Conservation (phyloP, 1,140 invertebrate genomes). For the Mamestra configurata region DNA sequence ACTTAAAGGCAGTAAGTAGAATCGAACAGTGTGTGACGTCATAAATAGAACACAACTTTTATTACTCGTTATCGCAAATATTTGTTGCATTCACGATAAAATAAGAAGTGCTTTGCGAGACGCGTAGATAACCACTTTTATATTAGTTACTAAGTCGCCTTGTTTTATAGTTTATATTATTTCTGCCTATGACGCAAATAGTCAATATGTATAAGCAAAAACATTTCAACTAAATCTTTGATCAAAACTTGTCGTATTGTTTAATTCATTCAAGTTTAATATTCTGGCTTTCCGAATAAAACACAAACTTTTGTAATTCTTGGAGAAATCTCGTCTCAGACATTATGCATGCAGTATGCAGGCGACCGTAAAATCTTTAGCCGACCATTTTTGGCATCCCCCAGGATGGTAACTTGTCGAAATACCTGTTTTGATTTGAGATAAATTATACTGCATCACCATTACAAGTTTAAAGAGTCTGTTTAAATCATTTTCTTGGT, state of each 20-base stretch:
- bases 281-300: slow-evolving; percentile 20
- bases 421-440: slow-evolving; percentile 46
- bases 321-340: slow-evolving; percentile 18
- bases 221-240: not conserved
- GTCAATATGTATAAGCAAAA: not conserved
- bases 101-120: slow-evolving; percentile 68
- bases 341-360: slow-evolving; percentile 46
- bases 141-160: slow-evolving; percentile 63
- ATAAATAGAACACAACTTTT: slow-evolving; percentile 66
- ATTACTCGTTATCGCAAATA: slow-evolving; percentile 74
- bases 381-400: slow-evolving; percentile 44
- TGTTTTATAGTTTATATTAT: slow-evolving; percentile 51
- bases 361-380: slow-evolving; percentile 39
- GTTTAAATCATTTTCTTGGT: slow-evolving; percentile 30
- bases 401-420: slow-evolving; percentile 34
- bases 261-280: slow-evolving; percentile 17
- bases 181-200: not conserved
- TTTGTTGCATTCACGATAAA: slow-evolving; percentile 78
- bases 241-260: slow-evolving; percentile 4
- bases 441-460: slow-evolving; percentile 29
- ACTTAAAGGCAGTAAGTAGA: slow-evolving; percentile 12
- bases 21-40: slow-evolving; percentile 62
- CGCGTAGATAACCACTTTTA: slow-evolving; percentile 64
- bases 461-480: not conserved
- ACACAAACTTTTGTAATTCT: slow-evolving; percentile 27